Base-by-base conservation (phyloP, 2,888 invertebrate species). In the Lochmaea capreae region DNA sequence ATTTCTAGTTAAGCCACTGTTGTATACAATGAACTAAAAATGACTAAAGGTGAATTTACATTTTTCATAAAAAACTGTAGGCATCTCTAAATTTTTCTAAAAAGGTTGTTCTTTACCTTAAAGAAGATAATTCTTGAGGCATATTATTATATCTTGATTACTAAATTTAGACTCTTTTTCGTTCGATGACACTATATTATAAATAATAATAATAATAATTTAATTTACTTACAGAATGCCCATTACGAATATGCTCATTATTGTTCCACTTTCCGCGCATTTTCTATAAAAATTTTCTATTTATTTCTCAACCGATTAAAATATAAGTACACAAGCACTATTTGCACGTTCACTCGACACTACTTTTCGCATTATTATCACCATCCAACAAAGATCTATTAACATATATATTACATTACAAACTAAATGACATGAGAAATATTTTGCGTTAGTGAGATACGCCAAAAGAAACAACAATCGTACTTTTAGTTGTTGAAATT, bases 251-350 rank as follows among this genome's bases (percentile, higher is more conserved):
- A 43, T 58, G 65, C 18, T 72, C 68, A 59, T 57, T 72, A 61
- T 75, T 77, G 65, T 57, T 77, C 77, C 77, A 77, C 77, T 77
- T 77, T 71, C 73, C 77, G 42, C 73, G 71, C 77, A 77, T 77
- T 68, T 73, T 71, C 46, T 58, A 22, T 54, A 63, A 63, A 63
- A 63, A 43, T 70, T 54, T 63, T 70, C 43, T 54, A 63, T 33
- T 70, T 70, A 63, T 69, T 52, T 61, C 46, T 46, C 52, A 57
- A 49, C 16, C 9, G 39, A 18, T 42, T 46, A 46, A 12, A 46
- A 9, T 49, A 49, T 49, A 49, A 16, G 2, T 62, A 54, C 61
- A 65, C 65, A 62, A 18, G 65, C 71, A 71, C 71, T 71, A 65
- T 71, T 58, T 39, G 8, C 65, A 58, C 71, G 70, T 70, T 70